phyloP scores from a whole-genome alignment of 2,113 vertebrate species.

The Cochlearius cochlearius region DNA sequence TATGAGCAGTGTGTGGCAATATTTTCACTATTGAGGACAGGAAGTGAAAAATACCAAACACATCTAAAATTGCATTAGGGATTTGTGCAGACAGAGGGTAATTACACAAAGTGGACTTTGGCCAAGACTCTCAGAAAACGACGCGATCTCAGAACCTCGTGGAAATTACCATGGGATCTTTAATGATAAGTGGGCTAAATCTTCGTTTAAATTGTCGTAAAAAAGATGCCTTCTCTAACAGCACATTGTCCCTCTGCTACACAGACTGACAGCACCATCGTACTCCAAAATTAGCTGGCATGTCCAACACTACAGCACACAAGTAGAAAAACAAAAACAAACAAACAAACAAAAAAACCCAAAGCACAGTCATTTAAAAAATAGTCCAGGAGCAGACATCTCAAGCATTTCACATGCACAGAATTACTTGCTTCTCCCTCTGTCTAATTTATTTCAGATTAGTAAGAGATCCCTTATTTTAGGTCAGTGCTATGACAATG shows the following conservation, averaged over 20 bases:
- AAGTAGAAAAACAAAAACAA: background rate
- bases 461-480: conserved; percentile 27
- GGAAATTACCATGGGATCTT: conserved; percentile 39
- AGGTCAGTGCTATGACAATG: conserved; percentile 57
- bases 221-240: background rate
- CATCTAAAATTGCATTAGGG: conserved; percentile 36
- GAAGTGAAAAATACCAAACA: conserved; percentile 42
- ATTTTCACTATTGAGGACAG: conserved; percentile 38
- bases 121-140: conserved; percentile 41
- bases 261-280: background rate
- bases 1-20: background rate
- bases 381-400: background rate
- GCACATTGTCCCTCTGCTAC: background rate
- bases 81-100: conserved; percentile 59
- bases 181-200: conserved; percentile 3
- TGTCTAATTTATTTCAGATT: conserved; percentile 49
- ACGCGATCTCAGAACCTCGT: conserved; percentile 22
- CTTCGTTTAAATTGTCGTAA: background rate
- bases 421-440: background rate
- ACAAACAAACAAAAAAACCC: background rate
- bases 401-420: background rate
- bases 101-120: conserved; percentile 60
- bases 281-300: background rate
- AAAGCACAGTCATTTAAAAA: background rate
- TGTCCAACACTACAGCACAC: background rate